Evolutionary conservation across 2,113 vertebrate species (phyloP).

Genomic region (Eulemur macaco): DNA sequence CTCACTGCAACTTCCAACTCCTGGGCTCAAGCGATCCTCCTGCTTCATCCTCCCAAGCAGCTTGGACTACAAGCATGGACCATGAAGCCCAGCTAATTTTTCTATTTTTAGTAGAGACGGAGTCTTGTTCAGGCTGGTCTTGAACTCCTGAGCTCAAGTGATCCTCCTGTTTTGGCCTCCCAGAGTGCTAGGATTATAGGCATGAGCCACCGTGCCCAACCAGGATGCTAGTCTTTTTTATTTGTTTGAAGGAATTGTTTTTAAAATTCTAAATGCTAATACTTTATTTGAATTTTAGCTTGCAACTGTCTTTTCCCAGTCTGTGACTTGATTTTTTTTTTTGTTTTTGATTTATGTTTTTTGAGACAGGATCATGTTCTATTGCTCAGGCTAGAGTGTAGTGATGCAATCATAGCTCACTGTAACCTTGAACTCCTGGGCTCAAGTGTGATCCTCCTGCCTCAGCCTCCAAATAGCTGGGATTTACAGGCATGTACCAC

Average conservation of each 20-base stretch:
- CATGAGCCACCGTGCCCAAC: too few species aligned
- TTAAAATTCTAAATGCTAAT: background rate
- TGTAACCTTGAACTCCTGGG: background rate
- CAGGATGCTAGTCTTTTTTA: background rate
- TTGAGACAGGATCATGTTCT: background rate
- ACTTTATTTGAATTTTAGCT: slow-evolving; percentile 13
- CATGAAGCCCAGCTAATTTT: too few species aligned
- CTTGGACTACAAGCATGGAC: too few species aligned
- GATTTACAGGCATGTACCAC: background rate
- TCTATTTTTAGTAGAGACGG: too few species aligned
- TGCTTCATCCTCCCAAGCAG: too few species aligned
- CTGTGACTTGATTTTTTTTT: background rate
- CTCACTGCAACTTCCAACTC: too few species aligned
- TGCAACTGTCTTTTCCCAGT: background rate
- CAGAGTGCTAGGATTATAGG: too few species aligned
- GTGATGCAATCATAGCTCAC: background rate
- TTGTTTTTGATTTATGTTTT: background rate
- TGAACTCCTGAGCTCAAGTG: too few species aligned
- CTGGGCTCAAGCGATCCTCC: too few species aligned
- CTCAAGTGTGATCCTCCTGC: background rate
- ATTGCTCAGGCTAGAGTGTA: background rate
- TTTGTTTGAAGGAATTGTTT: background rate
- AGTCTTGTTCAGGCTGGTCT: too few species aligned
- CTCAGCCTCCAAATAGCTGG: background rate
- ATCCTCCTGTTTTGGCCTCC: too few species aligned